Evolutionary conservation across 2,113 vertebrate species (phyloP).

Genomic region (Nestor notabilis): DNA sequence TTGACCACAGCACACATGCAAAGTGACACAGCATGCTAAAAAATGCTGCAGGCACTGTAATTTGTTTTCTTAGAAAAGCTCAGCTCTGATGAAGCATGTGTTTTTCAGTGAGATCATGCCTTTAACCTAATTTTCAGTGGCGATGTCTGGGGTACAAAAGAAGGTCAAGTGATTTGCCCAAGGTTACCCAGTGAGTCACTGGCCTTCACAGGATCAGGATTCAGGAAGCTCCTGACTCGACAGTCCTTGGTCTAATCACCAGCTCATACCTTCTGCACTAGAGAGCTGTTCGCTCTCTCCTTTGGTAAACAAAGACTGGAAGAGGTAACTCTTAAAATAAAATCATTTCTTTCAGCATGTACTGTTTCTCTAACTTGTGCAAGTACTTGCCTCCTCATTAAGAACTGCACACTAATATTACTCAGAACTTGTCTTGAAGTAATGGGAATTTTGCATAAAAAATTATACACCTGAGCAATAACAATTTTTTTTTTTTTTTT

Average conservation of each 20-base stretch:
- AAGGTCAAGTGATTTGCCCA: conserved; percentile 49
- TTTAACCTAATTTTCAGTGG: conserved; percentile 66
- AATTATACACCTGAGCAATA: background rate
- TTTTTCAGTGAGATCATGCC: conserved; percentile 58
- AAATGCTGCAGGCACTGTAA: conserved; percentile 43
- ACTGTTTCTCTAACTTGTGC: background rate
- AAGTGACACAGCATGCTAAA: conserved; percentile 30
- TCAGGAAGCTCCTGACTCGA: conserved; percentile 9
- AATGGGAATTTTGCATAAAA: background rate
- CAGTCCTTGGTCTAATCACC: background rate
- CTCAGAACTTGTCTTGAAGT: background rate
- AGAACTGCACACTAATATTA: background rate
- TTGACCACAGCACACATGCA: conserved; percentile 17
- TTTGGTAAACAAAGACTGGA: background rate
- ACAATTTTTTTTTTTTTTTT: background rate
- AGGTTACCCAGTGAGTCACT: conserved; percentile 44
- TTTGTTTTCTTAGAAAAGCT: conserved; percentile 63
- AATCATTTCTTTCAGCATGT: background rate
- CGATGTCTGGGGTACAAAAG: conserved; percentile 50
- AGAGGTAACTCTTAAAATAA: background rate
- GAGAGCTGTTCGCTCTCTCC: background rate
- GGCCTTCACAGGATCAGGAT: background rate
- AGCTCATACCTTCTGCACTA: background rate
- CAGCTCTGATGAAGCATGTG: conserved; percentile 18
- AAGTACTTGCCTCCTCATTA: background rate